Base-by-base conservation (phyloP, 2,113 vertebrate species). In the Guaruba guarouba region DNA sequence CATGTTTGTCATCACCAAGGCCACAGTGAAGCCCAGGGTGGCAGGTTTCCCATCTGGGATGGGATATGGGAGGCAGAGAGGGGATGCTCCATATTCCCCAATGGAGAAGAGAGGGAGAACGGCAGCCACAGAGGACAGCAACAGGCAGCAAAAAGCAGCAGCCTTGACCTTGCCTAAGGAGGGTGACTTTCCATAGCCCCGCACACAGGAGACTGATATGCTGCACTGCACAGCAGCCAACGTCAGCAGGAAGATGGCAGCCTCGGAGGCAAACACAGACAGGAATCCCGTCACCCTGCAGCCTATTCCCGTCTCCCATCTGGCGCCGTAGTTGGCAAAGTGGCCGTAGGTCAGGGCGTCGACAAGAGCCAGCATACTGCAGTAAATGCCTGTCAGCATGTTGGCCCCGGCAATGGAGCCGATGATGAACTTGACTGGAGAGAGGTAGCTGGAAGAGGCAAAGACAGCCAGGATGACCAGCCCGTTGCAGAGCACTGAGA, bases 241-340 rank as follows among this genome's bases (percentile, higher is more conserved):
- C 0, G 98, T 98, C 90, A 99, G 97, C 95, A 99, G 98, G 81
- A 99, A 96, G 92, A 99, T 98, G 11, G 99, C 98, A 1, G 98
- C 98, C 96, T 99, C 98, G 0, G 99, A 99, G 6, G 99, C 98
- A 18, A 99, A 98, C 52, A 99, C 98, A 0, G 99, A 98, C 67
- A 99, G 97, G 98, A 99, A 99, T n/a, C 99, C 99, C 0, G 98
- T 98, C 3, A 98, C 98, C 91, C 96, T 98, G 97, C 99, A 99
- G 62, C 99, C 99, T 1, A 88, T 93, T 0, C 99, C 98, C 0
- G 77, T 98, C 96, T 99, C 99, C 99, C 99, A 99, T 46, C 97
- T 98, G 67, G 99, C 98, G 0, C 99, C 99, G 0, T 98, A 98
- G 14, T 93, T 95, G 6, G 98, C 98, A 6, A 99, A 99, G 70